Evolutionary conservation across 2,888 invertebrate species (phyloP), one percentile per base, ranked within the genome.

Genomic region (Pterobdella sp.): DNA sequence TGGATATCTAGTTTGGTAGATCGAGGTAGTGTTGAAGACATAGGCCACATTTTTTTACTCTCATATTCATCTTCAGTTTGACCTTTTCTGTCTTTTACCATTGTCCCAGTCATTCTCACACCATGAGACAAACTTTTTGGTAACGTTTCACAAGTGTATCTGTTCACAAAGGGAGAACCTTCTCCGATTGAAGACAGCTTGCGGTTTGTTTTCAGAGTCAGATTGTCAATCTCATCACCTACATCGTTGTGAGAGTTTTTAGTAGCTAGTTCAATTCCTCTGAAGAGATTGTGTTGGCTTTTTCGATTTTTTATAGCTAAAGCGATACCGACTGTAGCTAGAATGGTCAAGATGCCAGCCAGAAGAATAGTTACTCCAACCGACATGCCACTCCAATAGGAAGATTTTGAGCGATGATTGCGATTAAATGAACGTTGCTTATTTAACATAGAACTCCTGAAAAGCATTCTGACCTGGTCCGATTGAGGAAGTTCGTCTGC

Each of bases 201-300:
- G 10, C 73, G 60, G n/a, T 64, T 69, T 22, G 73, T 73, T 42
- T 73, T 69, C 32, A 73, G 36, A 31, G 68, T 73, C 37, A 73
- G 37, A 29, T 63, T 69, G 65, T 73, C 73, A 42, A 73, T 63
- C 64, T 73, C 73, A n/a, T 68, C 56, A 26, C 66, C 60, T 29
- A 60, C 69, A 52, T 70, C 49, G 42, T 49, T 4, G 42, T 42
- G 0, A 31, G 56, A 56, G 52, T 49, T 32, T 31, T 56, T 1
- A 26, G 49, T 49, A 42, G 32, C 29, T 7, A 7, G 1, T 34
- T 32, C 52, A 4, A 56, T 26, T 26, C 7, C 26, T 4, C 4
- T 26, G 42, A 14, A 7, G 7, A n/a, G 60, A 26, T 22, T 56
- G n/a, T 4, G 60, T 26, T 56, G 60, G 60, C 26, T 56, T 56